These are phyloP conservation scores for Saguinus midas DNA, from an alignment of 2,113 vertebrate species.

Conservation along the genomic window DNA sequence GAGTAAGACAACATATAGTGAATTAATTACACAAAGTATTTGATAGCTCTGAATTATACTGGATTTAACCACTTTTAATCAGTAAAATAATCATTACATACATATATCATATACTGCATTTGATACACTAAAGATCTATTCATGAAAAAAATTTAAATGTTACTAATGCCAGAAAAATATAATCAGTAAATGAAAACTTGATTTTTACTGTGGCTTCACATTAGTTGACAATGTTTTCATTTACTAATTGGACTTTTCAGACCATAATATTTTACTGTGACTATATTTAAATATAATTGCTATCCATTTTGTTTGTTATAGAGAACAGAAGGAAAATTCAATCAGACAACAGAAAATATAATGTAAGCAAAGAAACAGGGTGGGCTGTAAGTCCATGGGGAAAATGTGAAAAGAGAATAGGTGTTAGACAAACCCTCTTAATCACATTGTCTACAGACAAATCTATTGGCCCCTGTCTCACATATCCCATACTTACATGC, in stretches of 20 bases:
- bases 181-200: neutral
- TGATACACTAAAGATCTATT: neutral
- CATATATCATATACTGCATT: neutral
- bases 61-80: constrained; percentile 9
- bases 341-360: neutral
- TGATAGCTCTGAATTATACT: neutral
- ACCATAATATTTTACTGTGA: constrained; percentile 1
- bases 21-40: constrained; percentile 24
- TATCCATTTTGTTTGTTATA: neutral
- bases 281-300: constrained; percentile 27
- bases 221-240: constrained; percentile 13
- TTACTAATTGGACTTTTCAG: neutral
- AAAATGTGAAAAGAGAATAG: neutral
- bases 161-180: neutral
- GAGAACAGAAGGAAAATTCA: neutral
- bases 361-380: constrained; percentile 18
- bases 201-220: neutral
- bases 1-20: neutral
- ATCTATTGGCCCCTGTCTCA: neutral
- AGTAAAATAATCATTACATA: constrained; percentile 29
- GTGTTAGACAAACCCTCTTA: neutral
- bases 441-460: neutral
- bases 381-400: neutral
- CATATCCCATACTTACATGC: neutral
- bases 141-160: constrained; percentile 34